A percentile compares a stretch with the other conserved stretches of the same genome.
These are phyloP conservation scores for Pan troglodytes DNA, from an alignment of 2,113 vertebrate genomes.

Conservation along the genomic window NHGRI_mPanTro3-v2.1_pri NC_072404.2:129375501-129376000, in stretches of 20 bases:
- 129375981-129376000: conserved; percentile 34
- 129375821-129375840: neutral
- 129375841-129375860: neutral
- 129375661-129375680: too few relatives aligned
- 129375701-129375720: neutral
- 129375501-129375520: neutral
- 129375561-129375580: neutral
- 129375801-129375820: neutral
- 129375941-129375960: neutral
- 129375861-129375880: neutral
- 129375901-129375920: neutral
- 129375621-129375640: neutral
- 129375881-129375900: conserved; percentile 21
- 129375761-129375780: neutral
- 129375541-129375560: neutral
- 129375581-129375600: neutral
- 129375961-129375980: conserved; percentile 2
- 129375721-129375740: neutral
- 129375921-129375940: conserved; percentile 8
- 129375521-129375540: neutral
- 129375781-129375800: neutral
- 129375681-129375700: neutral
- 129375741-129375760: neutral
- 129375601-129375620: neutral
- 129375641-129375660: neutral